Base-by-base conservation (phyloP, 2,797 vertebrate genomes). In the Botia almorhae region DNA sequence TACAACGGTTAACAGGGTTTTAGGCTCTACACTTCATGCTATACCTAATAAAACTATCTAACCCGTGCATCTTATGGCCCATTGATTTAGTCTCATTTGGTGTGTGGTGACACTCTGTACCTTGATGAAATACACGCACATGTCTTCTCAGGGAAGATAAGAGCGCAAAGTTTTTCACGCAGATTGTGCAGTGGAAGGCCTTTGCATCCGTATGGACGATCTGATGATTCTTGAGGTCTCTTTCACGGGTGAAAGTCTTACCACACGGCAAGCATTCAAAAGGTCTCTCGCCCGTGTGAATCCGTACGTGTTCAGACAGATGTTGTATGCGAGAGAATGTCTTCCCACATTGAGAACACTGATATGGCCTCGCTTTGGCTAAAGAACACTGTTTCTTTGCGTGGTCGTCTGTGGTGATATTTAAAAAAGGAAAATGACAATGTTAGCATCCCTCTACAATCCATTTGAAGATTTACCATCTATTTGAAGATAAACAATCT, bases 261-360 rank as follows among this genome's bases (percentile, higher is more conserved):
- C 36, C 61, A 33, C 78, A 80, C 33, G 19, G 17, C 51, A 56
- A 16, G 78, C 78, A 80, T 63, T 80, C 61, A 1, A 74, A 80
- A 10, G 78, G 78, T 63, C 70, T 80, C 70, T 80, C 78, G 2
- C 78, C 78, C 0, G 78, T 80, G 61, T 80, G 78, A 16, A 73
- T 80, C 61, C 78, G 78, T 21, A 80, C 78, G 1, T 80, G 78
- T 50, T 80, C 78, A 8, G 69, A 73, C 58, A 80, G 70, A 67
- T 80, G 78, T 36, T 80, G 78, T 2, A 80, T 80, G 0, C 78
- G 78, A 21, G 78, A 73, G 14, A 80, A 80, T 0, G 70, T 71
- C 23, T 80, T 80, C 13, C 78, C 78, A 4, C 78, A 80, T 61
- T 80, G 78, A 68, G 78, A 80, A 61, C 78, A 80, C 13, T 68